Conservation (phyloP, 2,113 vertebrate species). For the Corythaeola cristata region DNA sequence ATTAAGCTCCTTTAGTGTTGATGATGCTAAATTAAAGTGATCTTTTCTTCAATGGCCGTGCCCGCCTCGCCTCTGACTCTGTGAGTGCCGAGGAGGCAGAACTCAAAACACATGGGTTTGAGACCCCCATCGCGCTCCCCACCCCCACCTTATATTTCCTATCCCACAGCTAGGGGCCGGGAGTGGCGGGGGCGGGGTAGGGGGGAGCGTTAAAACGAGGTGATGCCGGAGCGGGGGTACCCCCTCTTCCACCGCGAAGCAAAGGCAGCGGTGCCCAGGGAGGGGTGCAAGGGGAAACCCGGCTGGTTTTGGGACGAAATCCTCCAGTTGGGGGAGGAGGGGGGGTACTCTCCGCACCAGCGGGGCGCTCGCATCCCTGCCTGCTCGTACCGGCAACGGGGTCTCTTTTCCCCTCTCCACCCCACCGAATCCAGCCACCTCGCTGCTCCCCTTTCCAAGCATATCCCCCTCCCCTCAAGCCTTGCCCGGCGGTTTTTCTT, state of each 20-base stretch:
- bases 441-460: not conserved
- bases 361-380: not conserved
- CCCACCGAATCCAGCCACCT: not conserved
- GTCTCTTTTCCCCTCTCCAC: fast-evolving
- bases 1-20: slow-evolving; percentile 31
- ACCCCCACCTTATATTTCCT: not conserved
- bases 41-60: not conserved
- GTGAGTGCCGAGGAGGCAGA: not conserved
- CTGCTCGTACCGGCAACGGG: too few relatives aligned
- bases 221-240: not conserved
- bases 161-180: not conserved
- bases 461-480: not conserved
- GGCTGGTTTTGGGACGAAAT: not conserved
- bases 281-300: not conserved
- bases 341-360: too few relatives aligned
- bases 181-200: too few relatives aligned
- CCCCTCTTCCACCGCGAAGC: too few relatives aligned
- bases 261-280: not conserved
- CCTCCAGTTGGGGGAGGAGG: fast-evolving
- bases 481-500: not conserved
- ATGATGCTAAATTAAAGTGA: slow-evolving; percentile 38
- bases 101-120: not conserved
- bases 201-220: fast-evolving
- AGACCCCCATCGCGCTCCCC: not conserved
- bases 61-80: not conserved